A percentile compares a stretch with the other conserved stretches of the same genome.
These are phyloP conservation scores for Lasius platythorax DNA, from an alignment of 2,888 invertebrate genomes.

Conservation along the genomic window DNA sequence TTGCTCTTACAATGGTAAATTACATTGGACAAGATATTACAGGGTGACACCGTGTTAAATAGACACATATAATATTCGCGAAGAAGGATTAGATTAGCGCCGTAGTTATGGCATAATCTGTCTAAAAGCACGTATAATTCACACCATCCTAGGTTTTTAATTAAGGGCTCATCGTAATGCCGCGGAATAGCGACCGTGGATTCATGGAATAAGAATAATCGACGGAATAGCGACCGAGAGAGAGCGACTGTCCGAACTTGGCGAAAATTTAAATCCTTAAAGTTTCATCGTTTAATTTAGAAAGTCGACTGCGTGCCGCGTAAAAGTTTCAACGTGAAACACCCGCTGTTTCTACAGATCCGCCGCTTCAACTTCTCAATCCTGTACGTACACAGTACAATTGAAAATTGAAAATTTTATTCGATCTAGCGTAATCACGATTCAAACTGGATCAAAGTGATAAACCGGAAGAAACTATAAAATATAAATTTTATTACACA, in stretches of 20 bases:
- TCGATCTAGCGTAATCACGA: background rate
- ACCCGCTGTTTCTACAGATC: background rate
- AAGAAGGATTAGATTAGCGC: background rate
- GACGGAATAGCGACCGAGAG: background rate
- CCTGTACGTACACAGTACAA: background rate
- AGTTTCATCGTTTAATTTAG: conserved; percentile 37
- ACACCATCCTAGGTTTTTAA: conserved; percentile 9
- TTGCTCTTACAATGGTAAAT: background rate
- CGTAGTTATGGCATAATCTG: conserved; percentile 2
- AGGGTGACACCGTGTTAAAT: background rate
- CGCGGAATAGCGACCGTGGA: background rate
- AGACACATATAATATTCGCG: background rate
- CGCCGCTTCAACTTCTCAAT: background rate
- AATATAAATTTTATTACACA: background rate
- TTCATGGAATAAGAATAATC: conserved; percentile 38
- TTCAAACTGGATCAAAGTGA: background rate
- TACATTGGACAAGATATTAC: background rate
- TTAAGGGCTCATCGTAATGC: conserved; percentile 14
- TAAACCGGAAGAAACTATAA: background rate
- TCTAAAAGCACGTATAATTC: conserved; percentile 19
- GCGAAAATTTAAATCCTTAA: conserved; percentile 34
- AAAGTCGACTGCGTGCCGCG: conserved; percentile 16
- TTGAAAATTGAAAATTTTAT: conserved; percentile 3
- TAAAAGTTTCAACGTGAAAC: conserved; percentile 25
- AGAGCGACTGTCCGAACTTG: conserved; percentile 19